A percentile compares a stretch with the other conserved stretches of the same genome.
Conservation (phyloP, 2,888 invertebrate species). For the Caenorhabditis sp. region DNA sequence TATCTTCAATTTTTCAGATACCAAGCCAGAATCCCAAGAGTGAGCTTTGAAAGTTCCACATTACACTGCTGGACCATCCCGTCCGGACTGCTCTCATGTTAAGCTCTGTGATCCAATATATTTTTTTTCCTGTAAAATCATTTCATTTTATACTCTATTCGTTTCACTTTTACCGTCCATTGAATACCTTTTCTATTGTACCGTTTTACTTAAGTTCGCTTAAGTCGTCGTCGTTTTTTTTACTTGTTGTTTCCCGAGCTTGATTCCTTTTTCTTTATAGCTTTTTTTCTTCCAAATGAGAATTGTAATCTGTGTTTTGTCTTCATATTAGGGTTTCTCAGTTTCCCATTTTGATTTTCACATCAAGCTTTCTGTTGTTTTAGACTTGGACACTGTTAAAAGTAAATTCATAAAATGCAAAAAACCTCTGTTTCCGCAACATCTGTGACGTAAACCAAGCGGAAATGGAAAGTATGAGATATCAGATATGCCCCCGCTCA, state of each 20-base stretch:
- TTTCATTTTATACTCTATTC: conserved; percentile 4
- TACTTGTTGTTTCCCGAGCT: conserved; percentile 4
- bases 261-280: neutral
- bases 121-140: neutral
- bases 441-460: neutral
- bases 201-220: neutral
- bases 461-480: neutral
- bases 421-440: neutral
- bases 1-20: too few relatives aligned
- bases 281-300: neutral
- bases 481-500: neutral
- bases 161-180: neutral
- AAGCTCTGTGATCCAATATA: neutral
- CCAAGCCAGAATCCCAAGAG: neutral
- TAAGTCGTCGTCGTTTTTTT: neutral
- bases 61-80: neutral
- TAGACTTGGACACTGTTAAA: neutral
- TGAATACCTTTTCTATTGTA: conserved; percentile 2
- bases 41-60: neutral
- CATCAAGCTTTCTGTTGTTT: neutral
- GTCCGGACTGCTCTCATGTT: neutral
- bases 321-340: too few relatives aligned
- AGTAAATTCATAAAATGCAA: neutral
- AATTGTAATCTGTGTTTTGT: neutral
- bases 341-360: neutral